These are phyloP conservation scores for Tragelaphus scriptus DNA, from an alignment of 2,113 vertebrate genomes.

Conservation along the genomic window DNA sequence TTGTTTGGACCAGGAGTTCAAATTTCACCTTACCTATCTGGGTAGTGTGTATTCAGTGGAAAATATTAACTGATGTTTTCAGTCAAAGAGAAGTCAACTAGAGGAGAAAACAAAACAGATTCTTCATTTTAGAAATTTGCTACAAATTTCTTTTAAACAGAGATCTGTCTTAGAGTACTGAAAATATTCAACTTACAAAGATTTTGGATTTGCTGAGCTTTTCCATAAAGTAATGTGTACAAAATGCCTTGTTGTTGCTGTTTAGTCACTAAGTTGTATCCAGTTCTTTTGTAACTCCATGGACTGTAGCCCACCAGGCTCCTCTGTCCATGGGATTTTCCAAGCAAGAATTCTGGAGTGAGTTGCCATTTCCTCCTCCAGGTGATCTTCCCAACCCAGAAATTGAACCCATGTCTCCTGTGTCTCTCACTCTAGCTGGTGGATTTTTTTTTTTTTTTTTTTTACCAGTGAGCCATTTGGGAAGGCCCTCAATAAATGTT, in stretches of 20 bases:
- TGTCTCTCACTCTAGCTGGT: not conserved
- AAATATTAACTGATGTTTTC: not conserved
- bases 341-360: not conserved
- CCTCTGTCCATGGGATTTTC: not conserved
- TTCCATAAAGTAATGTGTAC: not conserved
- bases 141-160: not conserved
- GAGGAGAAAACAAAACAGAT: not conserved
- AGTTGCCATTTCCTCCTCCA: not conserved
- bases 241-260: not conserved
- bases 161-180: not conserved
- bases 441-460: too few relatives aligned
- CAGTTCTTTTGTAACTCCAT: not conserved
- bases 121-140: not conserved
- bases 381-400: not conserved
- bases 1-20: not conserved
- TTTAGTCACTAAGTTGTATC: not conserved
- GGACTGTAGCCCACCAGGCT: not conserved
- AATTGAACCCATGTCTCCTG: not conserved
- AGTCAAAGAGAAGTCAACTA: not conserved
- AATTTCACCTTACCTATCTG: not conserved
- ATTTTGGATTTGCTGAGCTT: not conserved
- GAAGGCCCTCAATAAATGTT: not conserved
- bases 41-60: not conserved
- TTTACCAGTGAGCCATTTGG: not conserved
- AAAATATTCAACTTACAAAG: not conserved